phyloP scores from a whole-genome alignment of 2,888 invertebrate species.

The Drosophila kambysellisi region DNA sequence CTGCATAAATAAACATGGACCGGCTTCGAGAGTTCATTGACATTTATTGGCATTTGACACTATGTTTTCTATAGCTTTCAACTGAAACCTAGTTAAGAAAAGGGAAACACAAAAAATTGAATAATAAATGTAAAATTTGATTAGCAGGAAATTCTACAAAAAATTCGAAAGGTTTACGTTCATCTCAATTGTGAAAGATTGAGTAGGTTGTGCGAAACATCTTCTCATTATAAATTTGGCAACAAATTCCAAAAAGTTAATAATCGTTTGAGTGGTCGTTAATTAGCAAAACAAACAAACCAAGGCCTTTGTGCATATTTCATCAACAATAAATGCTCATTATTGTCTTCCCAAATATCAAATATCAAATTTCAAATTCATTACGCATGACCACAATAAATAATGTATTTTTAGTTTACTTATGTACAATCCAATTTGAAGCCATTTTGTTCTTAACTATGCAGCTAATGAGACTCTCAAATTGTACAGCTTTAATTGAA shows the following conservation, averaged over 20 bases:
- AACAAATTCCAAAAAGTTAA: not conserved
- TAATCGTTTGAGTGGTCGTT: not conserved
- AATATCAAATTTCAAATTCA: slow-evolving; percentile 31
- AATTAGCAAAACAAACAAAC: slow-evolving; percentile 3
- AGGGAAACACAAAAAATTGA: not conserved
- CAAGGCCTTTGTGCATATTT: slow-evolving; percentile 3
- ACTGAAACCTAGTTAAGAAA: not conserved
- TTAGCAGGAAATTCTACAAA: not conserved
- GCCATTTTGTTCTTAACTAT: not conserved
- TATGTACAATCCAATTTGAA: not conserved
- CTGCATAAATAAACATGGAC: slow-evolving; percentile 53
- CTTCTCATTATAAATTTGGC: not conserved
- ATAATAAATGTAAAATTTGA: slow-evolving; percentile 2
- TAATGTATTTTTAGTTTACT: not conserved
- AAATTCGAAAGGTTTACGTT: not conserved
- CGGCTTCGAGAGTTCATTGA: slow-evolving; percentile 60
- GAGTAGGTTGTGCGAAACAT: not conserved
- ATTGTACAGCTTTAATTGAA: slow-evolving; percentile 20
- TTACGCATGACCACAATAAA: slow-evolving; percentile 23
- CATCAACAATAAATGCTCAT: slow-evolving; percentile 1
- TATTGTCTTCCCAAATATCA: slow-evolving; percentile 4
- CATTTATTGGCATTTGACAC: slow-evolving; percentile 32
- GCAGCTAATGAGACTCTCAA: slow-evolving; percentile 23
- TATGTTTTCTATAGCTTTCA: slow-evolving; percentile 15
- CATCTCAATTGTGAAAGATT: not conserved